Evolutionary conservation across 2,888 invertebrate genomes (phyloP).

Genomic region (Agrochola lota): DNA sequence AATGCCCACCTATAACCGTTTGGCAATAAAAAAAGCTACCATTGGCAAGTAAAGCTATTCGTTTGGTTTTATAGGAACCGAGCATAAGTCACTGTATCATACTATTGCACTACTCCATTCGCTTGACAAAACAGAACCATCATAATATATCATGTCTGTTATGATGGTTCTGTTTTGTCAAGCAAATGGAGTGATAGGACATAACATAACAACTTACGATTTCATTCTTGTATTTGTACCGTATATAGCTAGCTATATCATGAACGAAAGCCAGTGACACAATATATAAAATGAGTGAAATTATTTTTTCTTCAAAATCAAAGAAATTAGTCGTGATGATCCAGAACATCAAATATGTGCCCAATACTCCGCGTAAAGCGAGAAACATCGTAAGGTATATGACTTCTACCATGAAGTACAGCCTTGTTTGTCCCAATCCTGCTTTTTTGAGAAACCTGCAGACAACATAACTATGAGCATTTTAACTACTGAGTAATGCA

Average conservation of each 20-base stretch:
- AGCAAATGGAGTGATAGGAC: no score
- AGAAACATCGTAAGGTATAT: conserved; percentile 88
- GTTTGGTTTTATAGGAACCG: no score
- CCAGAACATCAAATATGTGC: conserved; percentile 85
- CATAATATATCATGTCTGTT: no score
- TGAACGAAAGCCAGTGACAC: conserved; percentile 86
- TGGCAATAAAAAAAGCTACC: no score
- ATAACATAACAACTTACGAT: conserved; percentile 78
- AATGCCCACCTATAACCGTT: no score
- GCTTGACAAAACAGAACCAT: no score
- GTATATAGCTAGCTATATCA: conserved; percentile 84
- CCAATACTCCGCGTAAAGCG: conserved; percentile 87
- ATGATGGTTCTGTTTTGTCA: no score
- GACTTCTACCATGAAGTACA: conserved; percentile 87
- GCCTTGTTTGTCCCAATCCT: conserved; percentile 84
- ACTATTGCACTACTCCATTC: no score
- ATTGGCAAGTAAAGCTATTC: no score
- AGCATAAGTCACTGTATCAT: no score
- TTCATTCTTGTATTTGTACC: conserved; percentile 81
- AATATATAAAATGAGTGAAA: conserved; percentile 81
- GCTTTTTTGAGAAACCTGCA: conserved; percentile 88
- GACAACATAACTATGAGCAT: conserved; percentile 19
- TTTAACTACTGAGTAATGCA: not conserved
- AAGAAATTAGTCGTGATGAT: conserved; percentile 83
- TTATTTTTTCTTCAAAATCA: conserved; percentile 82